Percentiles rank a stretch among this genome's conserved stretches.
Conservation (phyloP, 2,888 invertebrate species). For the Megalurothrips usitatus region DNA sequence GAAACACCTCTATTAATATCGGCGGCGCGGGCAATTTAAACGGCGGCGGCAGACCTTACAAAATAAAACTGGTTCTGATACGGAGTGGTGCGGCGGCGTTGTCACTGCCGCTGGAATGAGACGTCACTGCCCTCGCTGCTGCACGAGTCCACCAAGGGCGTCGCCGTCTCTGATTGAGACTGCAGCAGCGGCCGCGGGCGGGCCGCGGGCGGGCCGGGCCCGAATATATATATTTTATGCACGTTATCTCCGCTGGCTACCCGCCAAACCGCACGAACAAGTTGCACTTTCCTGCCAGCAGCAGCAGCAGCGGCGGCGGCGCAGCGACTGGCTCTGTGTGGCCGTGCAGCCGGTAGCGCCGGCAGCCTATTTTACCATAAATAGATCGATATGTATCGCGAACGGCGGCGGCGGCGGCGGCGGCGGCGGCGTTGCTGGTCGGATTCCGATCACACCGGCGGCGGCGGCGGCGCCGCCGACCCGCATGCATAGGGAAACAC, state of each 20-base stretch:
- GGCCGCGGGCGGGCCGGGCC: neutral
- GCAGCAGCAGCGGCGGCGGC: neutral
- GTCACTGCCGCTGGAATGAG: no score
- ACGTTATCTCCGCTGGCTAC: no score
- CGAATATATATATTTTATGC: neutral
- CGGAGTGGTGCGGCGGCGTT: no score
- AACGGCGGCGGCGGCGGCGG: no score
- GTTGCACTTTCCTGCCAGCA: neutral
- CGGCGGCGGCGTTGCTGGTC: neutral
- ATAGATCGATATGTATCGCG: neutral
- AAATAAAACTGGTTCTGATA: no score
- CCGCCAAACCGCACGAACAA: neutral
- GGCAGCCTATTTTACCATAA: neutral
- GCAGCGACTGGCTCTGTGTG: neutral
- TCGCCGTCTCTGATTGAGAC: neutral
- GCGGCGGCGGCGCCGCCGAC: no score
- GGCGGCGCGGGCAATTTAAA: neutral
- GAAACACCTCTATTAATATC: neutral
- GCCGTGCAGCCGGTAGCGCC: neutral
- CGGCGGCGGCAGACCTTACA: neutral
- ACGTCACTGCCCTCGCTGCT: no score
- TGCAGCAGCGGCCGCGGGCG: neutral
- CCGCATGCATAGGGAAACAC: no score
- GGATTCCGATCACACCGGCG: neutral
- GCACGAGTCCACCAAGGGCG: neutral